Conservation (phyloP, 1,140 invertebrate genomes). For the Cyclina sinensis region DNA sequence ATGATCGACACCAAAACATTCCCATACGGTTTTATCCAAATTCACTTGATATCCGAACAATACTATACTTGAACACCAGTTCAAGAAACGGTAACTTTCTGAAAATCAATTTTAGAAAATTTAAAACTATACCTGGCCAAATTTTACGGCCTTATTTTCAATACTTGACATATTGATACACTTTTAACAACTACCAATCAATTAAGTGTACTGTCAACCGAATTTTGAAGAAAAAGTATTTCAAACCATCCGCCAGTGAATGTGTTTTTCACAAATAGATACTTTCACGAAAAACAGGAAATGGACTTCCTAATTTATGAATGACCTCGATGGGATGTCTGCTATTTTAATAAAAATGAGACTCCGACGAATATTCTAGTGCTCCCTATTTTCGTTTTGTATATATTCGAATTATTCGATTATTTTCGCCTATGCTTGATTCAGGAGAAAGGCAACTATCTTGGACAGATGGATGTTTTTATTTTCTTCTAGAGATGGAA, state of each 20-base stretch:
- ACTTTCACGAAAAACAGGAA: slow-evolving; percentile 26
- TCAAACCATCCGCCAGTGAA: neutral
- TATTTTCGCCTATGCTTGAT: neutral
- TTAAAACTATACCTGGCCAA: slow-evolving; percentile 29
- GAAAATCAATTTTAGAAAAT: too few species aligned
- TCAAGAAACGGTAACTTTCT: too few species aligned
- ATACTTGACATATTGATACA: neutral
- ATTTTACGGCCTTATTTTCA: slow-evolving; percentile 17
- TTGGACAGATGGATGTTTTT: neutral
- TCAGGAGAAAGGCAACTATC: neutral
- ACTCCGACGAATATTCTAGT: neutral
- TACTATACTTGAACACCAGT: too few species aligned
- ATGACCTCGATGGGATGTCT: slow-evolving; percentile 59
- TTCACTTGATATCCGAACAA: too few species aligned
- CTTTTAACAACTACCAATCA: neutral
- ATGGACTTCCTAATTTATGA: slow-evolving; percentile 56
- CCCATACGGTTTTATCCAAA: too few species aligned
- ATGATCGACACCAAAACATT: too few species aligned
- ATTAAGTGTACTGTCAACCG: neutral
- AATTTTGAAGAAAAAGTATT: neutral
- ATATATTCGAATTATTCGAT: neutral
- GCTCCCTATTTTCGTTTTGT: neutral
- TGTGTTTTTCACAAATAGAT: slow-evolving; percentile 2
- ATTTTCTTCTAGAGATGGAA: neutral
- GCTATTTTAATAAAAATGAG: slow-evolving; percentile 12